Conservation (phyloP, 2,797 vertebrate genomes). For the Scyliorhinus canicula region DNA sequence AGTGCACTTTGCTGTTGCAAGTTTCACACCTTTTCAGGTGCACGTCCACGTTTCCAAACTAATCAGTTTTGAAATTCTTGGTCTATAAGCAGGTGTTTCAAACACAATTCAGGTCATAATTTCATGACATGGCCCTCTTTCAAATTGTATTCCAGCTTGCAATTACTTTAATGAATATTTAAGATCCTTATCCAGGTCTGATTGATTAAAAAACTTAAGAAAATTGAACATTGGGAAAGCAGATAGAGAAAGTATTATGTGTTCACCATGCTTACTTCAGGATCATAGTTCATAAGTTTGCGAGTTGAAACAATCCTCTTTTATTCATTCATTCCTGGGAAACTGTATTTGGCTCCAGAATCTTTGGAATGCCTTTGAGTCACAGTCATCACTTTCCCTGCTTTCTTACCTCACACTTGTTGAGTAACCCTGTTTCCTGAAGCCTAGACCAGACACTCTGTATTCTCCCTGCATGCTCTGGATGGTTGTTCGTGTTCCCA, state of each 20-base stretch:
- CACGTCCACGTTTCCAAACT: not conserved
- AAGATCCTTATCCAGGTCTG: not conserved
- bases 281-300: constrained; percentile 1
- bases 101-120: not conserved
- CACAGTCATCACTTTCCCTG: not conserved
- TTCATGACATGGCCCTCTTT: not conserved
- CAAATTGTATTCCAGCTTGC: not conserved
- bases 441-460: constrained; percentile 96
- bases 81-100: not conserved
- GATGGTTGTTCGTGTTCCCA: constrained; percentile 87
- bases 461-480: constrained; percentile 89
- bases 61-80: constrained; percentile 19
- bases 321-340: constrained; percentile 26
- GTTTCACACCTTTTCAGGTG: constrained; percentile 4
- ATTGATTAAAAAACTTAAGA: not conserved
- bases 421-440: constrained; percentile 86
- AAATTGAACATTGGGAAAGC: not conserved
- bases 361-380: constrained; percentile 1
- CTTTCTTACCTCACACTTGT: constrained; percentile 79
- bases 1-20: constrained; percentile 4
- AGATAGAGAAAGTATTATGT: not conserved
- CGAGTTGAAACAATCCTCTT: constrained; percentile 8
- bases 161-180: not conserved
- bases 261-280: constrained; percentile 11
- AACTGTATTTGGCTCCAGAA: constrained; percentile 14